Conservation (phyloP, 2,797 vertebrate species). For the Rachycentron canadum region DNA sequence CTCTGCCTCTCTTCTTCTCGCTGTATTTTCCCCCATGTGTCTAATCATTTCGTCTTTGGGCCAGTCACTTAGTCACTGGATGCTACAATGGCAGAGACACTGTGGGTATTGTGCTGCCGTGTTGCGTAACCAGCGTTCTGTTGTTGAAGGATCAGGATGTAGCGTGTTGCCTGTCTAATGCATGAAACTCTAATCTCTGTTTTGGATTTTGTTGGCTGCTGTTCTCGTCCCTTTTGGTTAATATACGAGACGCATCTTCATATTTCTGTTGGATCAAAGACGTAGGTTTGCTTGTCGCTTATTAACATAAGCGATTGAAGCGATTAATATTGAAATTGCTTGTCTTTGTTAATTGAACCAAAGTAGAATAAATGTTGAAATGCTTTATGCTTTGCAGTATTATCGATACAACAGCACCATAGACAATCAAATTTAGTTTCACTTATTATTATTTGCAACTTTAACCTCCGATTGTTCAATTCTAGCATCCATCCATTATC, state of each 20-base stretch:
- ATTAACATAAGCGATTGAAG: too few species aligned
- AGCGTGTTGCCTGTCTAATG: conserved; percentile 7
- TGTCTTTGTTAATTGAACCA: background rate
- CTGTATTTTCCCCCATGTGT: conserved; percentile 42
- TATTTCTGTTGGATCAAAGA: background rate
- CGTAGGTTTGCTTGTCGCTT: background rate
- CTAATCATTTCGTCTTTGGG: conserved; percentile 63
- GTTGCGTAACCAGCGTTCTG: conserved; percentile 43
- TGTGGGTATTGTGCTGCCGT: conserved; percentile 40
- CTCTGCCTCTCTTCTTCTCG: conserved; percentile 27
- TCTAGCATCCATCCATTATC: background rate
- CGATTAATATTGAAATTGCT: background rate
- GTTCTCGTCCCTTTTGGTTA: background rate
- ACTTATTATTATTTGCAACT: too few species aligned
- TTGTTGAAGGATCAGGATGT: conserved; percentile 39
- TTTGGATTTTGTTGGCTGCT: conserved; percentile 1
- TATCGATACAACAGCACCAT: background rate
- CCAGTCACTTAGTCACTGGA: conserved; percentile 50
- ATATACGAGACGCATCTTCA: background rate
- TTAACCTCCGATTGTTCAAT: background rate
- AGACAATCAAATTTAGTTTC: background rate
- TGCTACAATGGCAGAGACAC: conserved; percentile 36
- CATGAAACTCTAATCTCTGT: background rate
- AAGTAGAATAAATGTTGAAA: background rate
- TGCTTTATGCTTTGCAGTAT: background rate